Evolutionary conservation across 2,888 invertebrate genomes (phyloP).

Genomic region (Pomacea canaliculata): DNA sequence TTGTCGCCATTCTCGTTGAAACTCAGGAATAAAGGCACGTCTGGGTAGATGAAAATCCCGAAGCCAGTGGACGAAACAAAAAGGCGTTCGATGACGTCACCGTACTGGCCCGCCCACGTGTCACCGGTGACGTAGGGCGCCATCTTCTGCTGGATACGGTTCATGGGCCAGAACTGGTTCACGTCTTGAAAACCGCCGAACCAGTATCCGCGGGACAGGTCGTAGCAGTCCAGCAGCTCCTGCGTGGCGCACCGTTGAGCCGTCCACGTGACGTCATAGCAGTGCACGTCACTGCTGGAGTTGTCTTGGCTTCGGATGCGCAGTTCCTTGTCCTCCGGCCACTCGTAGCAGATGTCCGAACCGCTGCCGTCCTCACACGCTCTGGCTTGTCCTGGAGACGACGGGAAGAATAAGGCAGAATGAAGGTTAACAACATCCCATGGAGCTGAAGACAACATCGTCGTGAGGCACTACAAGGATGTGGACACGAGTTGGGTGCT

Average conservation of each 20-base stretch:
- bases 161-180: constrained; percentile 87
- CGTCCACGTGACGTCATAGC: constrained; percentile 45
- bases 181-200: constrained; percentile 87
- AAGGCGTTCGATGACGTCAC: constrained; percentile 70
- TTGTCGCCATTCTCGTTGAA: constrained; percentile 76
- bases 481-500: no score
- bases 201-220: constrained; percentile 73
- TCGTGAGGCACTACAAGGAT: no score
- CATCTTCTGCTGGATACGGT: constrained; percentile 67
- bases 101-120: constrained; percentile 52
- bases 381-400: no score
- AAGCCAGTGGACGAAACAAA: constrained; percentile 79
- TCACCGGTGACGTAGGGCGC: constrained; percentile 56
- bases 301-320: background rate
- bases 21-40: constrained; percentile 82
- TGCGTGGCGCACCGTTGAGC: constrained; percentile 41
- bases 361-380: no score
- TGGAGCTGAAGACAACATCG: no score
- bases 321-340: constrained; percentile 16
- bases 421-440: no score
- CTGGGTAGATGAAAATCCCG: constrained; percentile 77
- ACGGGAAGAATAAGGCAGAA: no score
- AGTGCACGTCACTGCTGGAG: constrained; percentile 28
- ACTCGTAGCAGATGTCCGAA: constrained; percentile 7
- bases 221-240: constrained; percentile 49